Evolutionary conservation across 2,888 invertebrate genomes (phyloP), one percentile per base, ranked within the genome.

Genomic region (Ormyrus rosae): DNA sequence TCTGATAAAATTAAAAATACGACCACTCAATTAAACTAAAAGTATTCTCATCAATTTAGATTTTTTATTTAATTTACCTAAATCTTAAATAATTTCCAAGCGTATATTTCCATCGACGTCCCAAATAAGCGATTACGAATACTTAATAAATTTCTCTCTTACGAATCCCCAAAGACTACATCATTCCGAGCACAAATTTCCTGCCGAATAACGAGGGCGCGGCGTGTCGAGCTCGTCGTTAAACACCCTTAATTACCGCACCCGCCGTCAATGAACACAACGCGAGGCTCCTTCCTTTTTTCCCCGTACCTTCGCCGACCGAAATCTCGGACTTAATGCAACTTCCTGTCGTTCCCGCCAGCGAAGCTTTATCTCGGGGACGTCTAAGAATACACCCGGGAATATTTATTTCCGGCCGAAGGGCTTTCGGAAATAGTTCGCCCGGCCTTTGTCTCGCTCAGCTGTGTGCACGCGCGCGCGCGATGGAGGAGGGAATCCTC

Each of bases 391-490:
- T 78, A 80, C 80, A 4, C 77, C 65, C 63, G 48, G 68, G 81
- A 79, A 83, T 80, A 82, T 85, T 85, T 85, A 85, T 85, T 85
- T 85, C 81, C 78, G 84, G 81, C 82, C 83, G 70, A 84, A 86
- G 84, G 84, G 84, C 78, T 78, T 83, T 78, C 82, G 72, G 80
- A 85, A 85, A 86, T 85, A 85, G 83, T 61, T 34, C 67, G 46
- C 61, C 11, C 51, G 46, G 72, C 83, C 83, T 84, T 84, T 84
- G 84, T 84, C 83, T 83, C 76, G 71, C 75, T 74, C 77, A 64
- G 69, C 63, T 75, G 71, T 61, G 70, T 19, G 64, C 19, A 1
- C 19, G 19, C 19, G 19, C 19, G 19, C 19, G 19, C 19, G 19
- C 19, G 19, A n/a, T 55, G 7, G 50, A 34, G 53, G 9, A 19